These are phyloP conservation scores for Xestia rhomboidea DNA, from an alignment of 2,888 invertebrate genomes.

Conservation along the genomic window DNA sequence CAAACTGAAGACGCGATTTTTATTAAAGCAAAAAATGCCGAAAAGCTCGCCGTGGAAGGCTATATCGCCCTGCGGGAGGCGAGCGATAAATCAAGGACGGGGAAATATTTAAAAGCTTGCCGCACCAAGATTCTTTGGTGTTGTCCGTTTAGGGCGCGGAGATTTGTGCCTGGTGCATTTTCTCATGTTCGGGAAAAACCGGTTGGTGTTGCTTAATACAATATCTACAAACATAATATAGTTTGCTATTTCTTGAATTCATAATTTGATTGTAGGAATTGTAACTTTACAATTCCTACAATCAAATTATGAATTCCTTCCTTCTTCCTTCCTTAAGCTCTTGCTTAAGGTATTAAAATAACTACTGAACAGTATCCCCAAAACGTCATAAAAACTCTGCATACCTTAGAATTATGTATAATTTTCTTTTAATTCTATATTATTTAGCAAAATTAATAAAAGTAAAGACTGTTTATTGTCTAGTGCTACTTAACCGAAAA, in stretches of 20 bases:
- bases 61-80: conserved; percentile 84
- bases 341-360: neutral
- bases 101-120: conserved; percentile 83
- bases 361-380: neutral
- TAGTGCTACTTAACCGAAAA: neutral
- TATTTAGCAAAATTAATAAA: neutral
- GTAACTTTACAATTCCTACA: too few relatives aligned
- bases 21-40: conserved; percentile 85
- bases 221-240: neutral
- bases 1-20: conserved; percentile 81
- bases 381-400: neutral
- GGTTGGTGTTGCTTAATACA: neutral
- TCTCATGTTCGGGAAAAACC: neutral
- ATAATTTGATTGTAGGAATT: neutral
- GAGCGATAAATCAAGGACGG: conserved; percentile 88
- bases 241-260: neutral
- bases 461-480: neutral
- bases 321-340: too few relatives aligned
- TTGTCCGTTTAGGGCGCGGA: conserved; percentile 61
- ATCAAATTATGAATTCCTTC: too few relatives aligned
- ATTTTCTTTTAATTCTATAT: neutral
- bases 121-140: conserved; percentile 77
- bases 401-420: neutral
- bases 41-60: conserved; percentile 73
- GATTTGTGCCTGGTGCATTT: conserved; percentile 39